These are phyloP conservation scores for Chymomyza costata DNA, from an alignment of 1,140 invertebrate species.

Conservation along the genomic window DNA sequence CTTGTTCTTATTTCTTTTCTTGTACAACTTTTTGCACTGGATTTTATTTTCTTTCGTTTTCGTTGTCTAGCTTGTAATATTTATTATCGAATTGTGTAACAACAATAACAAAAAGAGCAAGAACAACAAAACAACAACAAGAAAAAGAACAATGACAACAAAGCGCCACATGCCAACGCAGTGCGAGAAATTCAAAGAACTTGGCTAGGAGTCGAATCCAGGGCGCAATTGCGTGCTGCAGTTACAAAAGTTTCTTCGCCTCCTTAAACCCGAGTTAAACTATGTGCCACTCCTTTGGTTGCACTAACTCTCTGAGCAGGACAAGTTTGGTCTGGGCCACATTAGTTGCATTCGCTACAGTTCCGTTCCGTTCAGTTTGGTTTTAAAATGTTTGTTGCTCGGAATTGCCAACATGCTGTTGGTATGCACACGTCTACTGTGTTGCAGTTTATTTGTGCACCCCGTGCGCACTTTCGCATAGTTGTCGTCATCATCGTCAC, in stretches of 20 bases:
- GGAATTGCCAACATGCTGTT: background rate
- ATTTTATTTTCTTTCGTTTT: constrained; percentile 26
- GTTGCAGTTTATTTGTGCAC: too few relatives aligned
- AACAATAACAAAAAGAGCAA: constrained; percentile 11
- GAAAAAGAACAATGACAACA: background rate
- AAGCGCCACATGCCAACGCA: constrained; percentile 45
- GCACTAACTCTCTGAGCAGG: background rate
- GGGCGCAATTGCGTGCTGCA: background rate
- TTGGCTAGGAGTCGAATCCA: constrained; percentile 25
- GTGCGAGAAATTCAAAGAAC: constrained; percentile 54
- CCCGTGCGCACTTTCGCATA: constrained; percentile 66
- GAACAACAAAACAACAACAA: constrained; percentile 3
- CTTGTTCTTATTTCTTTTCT: constrained; percentile 33
- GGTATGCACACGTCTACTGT: background rate
- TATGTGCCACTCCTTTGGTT: too few relatives aligned
- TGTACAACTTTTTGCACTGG: background rate
- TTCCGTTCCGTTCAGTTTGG: constrained; percentile 28
- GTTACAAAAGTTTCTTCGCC: background rate
- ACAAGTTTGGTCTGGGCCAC: constrained; percentile 21
- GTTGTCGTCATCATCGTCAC: constrained; percentile 40
- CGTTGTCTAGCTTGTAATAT: constrained; percentile 68
- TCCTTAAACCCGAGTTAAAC: too few relatives aligned
- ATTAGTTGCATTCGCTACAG: constrained; percentile 44
- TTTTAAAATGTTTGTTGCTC: constrained; percentile 56
- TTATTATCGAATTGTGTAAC: constrained; percentile 67